Percentiles rank a stretch among this genome's conserved stretches.
Evolutionary conservation across 2,113 vertebrate species (phyloP).

Genomic region (Apistogramma diplotaenia): DNA sequence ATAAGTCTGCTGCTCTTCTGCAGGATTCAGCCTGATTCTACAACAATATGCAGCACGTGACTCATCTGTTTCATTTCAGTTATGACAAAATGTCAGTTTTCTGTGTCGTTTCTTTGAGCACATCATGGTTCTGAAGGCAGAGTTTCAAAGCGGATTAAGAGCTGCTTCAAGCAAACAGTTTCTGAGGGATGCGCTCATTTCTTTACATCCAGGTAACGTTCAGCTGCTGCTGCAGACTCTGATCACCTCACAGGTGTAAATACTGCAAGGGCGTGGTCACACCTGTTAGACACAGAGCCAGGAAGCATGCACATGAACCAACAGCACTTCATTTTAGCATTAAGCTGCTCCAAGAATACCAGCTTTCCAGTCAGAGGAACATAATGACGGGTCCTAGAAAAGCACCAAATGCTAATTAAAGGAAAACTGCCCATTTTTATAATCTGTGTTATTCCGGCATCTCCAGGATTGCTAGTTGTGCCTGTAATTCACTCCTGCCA

Average conservation of each 20-base stretch:
- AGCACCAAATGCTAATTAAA: slow-evolving; percentile 2
- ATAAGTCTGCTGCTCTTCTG: background rate
- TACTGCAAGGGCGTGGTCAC: slow-evolving; percentile 44
- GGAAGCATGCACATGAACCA: slow-evolving; percentile 19
- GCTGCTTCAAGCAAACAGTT: background rate
- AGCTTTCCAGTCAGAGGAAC: slow-evolving; percentile 10
- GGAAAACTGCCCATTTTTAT: background rate
- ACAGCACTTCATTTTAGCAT: slow-evolving; percentile 34
- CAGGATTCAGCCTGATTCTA: background rate
- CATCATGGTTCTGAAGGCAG: background rate
- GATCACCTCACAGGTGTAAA: slow-evolving; percentile 27
- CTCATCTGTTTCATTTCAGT: background rate
- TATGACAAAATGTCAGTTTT: background rate
- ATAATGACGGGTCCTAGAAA: slow-evolving; percentile 13
- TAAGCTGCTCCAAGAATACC: slow-evolving; percentile 21
- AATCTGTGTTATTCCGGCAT: background rate
- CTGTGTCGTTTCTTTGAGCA: background rate
- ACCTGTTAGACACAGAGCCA: slow-evolving; percentile 40
- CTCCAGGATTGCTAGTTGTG: background rate
- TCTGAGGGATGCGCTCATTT: background rate
- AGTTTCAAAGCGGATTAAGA: background rate
- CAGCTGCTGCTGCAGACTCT: background rate
- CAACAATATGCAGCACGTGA: background rate
- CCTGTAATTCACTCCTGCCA: background rate
- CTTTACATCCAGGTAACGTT: too few species aligned